Percentiles rank a stretch among this genome's conserved stretches.
phyloP scores from a whole-genome alignment of 2,113 vertebrate genomes.

The Ascaphus truei region DNA sequence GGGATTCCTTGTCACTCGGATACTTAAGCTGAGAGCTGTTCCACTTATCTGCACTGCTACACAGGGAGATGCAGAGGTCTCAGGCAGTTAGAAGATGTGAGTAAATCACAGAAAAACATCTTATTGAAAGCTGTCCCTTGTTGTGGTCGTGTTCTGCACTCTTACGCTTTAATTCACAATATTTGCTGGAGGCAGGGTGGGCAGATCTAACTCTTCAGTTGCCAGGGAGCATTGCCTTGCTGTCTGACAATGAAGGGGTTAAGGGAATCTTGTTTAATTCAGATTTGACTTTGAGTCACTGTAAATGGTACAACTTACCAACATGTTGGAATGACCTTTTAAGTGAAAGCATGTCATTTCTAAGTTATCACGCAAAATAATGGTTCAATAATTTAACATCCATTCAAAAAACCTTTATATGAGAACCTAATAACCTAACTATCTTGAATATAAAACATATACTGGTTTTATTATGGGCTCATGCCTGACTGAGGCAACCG shows the following conservation, averaged over 20 bases:
- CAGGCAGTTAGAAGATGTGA: background rate
- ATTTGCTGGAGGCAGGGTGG: background rate
- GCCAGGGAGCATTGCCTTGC: no score
- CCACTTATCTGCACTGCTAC: conserved; percentile 12
- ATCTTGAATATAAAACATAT: background rate
- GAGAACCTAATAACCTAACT: background rate
- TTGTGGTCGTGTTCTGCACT: background rate
- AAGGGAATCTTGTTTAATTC: no score
- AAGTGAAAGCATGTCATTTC: no score
- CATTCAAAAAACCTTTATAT: no score
- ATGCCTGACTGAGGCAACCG: background rate
- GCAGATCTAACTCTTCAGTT: background rate
- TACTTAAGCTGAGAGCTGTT: conserved; percentile 18
- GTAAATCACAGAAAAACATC: background rate
- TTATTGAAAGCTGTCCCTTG: conserved; percentile 1
- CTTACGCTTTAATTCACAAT: background rate
- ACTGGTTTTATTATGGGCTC: background rate
- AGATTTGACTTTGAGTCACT: no score
- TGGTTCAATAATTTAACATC: no score
- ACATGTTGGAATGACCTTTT: no score
- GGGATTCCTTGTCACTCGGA: conserved; percentile 33
- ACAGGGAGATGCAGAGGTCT: background rate
- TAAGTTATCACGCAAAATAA: no score
- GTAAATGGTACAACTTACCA: no score
- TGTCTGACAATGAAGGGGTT: no score